phyloP scores from a whole-genome alignment of 2,113 vertebrate species.

The Bubo scandiacus region DNA sequence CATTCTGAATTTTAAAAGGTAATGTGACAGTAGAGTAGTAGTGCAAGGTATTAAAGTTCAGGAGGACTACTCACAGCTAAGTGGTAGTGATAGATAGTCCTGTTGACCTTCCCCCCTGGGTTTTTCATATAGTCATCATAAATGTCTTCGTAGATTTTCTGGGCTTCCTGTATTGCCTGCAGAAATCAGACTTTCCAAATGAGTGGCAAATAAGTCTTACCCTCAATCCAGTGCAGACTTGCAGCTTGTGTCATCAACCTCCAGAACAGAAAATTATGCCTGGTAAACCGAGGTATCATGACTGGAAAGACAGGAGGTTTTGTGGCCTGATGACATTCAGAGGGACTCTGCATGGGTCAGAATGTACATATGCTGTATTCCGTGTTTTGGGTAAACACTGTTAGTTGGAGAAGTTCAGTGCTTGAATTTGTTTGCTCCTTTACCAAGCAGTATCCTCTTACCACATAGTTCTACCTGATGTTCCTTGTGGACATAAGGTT shows the following conservation, averaged over 20 bases:
- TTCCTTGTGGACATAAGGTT: neutral
- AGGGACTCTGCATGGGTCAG: neutral
- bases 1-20: neutral
- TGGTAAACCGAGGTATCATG: neutral
- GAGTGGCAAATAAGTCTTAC: neutral
- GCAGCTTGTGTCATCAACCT: neutral
- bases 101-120: conserved; percentile 62
- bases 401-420: neutral
- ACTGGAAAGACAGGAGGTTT: neutral
- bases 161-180: conserved; percentile 88
- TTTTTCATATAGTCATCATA: conserved; percentile 79
- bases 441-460: neutral
- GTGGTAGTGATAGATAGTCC: conserved; percentile 74
- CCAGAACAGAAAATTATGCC: neutral
- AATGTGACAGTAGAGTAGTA: neutral
- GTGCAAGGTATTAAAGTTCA: neutral
- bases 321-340: neutral
- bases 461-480: neutral
- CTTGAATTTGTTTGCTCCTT: neutral
- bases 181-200: conserved; percentile 38
- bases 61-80: conserved; percentile 68
- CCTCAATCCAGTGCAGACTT: neutral
- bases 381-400: neutral
- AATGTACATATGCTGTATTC: neutral
- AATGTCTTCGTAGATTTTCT: conserved; percentile 82